Evolutionary conservation across 1,140 invertebrate species (phyloP).

Genomic region (Charaxes varanes): DNA sequence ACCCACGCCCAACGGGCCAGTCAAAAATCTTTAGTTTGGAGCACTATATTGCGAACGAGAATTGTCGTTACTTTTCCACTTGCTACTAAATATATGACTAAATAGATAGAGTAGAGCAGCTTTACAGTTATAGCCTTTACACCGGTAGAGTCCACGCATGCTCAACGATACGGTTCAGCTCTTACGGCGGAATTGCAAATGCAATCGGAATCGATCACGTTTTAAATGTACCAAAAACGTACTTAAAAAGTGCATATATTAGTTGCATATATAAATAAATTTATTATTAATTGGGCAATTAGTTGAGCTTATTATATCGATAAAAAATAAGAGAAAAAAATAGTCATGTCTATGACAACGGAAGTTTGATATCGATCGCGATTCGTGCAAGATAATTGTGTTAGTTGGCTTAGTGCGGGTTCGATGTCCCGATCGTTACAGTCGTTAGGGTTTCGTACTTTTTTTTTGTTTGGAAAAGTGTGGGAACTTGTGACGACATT

Average conservation of each 20-base stretch:
- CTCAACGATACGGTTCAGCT: conserved; percentile 5
- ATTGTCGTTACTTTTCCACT: no score
- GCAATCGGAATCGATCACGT: background rate
- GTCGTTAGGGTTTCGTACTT: conserved; percentile 9
- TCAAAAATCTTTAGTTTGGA: no score
- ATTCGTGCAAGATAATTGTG: conserved; percentile 1
- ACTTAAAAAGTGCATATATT: background rate
- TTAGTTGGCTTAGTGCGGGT: conserved; percentile 12
- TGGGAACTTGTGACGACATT: conserved; percentile 2
- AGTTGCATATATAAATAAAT: background rate
- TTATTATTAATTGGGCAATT: background rate
- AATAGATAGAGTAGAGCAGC: conserved; percentile 23
- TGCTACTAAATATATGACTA: no score
- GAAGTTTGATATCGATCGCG: background rate
- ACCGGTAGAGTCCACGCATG: conserved; percentile 19
- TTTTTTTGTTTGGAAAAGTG: conserved; percentile 1
- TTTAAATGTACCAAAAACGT: background rate
- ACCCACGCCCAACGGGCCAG: no score
- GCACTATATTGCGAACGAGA: no score
- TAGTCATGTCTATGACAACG: background rate
- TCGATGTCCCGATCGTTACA: conserved; percentile 19
- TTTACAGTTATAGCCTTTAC: conserved; percentile 3
- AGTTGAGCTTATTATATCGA: no score
- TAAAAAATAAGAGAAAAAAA: no score
- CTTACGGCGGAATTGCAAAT: background rate